These are phyloP conservation scores for Drosophila tristis DNA, from an alignment of 1,140 invertebrate species.

Conservation along the genomic window DNA sequence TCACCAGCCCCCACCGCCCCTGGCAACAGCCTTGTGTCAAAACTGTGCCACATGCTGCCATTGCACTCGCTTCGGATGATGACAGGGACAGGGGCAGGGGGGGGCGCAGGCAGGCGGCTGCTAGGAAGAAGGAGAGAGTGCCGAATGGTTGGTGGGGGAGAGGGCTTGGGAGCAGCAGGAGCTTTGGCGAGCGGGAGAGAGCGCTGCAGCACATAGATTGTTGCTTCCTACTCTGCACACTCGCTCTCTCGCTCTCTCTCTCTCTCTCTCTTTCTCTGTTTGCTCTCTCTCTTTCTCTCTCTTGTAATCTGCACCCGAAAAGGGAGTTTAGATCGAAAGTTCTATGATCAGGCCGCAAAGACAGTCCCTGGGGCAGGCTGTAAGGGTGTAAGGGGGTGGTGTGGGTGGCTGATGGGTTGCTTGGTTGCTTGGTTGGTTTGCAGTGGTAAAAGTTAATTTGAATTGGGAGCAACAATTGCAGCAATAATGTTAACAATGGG, in stretches of 20 bases:
- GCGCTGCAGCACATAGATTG: conserved; percentile 37
- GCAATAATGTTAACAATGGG: conserved; percentile 39
- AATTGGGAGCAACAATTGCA: conserved; percentile 47
- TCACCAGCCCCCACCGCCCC: not conserved
- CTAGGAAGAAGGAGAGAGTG: not conserved
- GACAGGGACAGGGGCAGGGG: not conserved
- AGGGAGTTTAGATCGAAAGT: conserved; percentile 35
- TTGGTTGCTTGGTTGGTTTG: not conserved
- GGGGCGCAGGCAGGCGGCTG: not conserved
- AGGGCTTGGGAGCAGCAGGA: conserved; percentile 9
- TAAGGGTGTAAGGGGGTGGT: not conserved
- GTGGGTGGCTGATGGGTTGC: conserved; percentile 18
- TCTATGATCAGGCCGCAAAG: conserved; percentile 34
- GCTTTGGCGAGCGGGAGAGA: conserved; percentile 26
- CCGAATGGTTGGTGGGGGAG: not conserved
- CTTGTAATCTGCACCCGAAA: not conserved
- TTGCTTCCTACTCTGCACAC: conserved; percentile 42
- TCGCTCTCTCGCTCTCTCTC: not conserved
- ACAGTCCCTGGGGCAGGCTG: not conserved
- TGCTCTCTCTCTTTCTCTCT: not conserved
- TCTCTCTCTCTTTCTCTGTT: conserved; percentile 9
- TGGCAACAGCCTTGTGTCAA: conserved; percentile 2
- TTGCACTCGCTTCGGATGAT: conserved; percentile 31
- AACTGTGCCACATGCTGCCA: conserved; percentile 45
- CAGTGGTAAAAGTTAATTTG: conserved; percentile 73